phyloP scores from a whole-genome alignment of 2,113 vertebrate species.

The rabbit (Oryctolagus cuniculus) region DNA sequence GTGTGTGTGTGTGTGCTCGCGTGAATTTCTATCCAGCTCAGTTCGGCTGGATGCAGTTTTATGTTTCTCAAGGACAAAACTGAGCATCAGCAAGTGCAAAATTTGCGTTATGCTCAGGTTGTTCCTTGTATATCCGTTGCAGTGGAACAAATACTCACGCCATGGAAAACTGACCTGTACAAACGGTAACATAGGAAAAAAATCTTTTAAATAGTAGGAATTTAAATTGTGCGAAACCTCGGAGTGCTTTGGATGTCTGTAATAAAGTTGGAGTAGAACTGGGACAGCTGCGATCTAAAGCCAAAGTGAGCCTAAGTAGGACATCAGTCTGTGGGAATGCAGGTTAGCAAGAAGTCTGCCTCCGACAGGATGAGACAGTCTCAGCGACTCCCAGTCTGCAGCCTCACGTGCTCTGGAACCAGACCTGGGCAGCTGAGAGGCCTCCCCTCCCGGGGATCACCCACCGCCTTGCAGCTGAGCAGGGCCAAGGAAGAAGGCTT shows the following conservation, averaged over 20 bases:
- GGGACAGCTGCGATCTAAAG: not conserved
- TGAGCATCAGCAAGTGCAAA: not conserved
- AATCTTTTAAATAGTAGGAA: not conserved
- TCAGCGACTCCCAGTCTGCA: not conserved
- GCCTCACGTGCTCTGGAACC: not conserved
- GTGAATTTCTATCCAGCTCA: not conserved
- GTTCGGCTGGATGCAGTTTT: not conserved
- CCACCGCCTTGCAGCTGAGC: not conserved
- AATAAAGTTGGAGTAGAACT: not conserved
- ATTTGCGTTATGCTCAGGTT: not conserved
- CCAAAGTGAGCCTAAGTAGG: not conserved
- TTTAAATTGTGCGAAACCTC: not conserved
- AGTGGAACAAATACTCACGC: not conserved
- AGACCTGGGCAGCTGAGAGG: not conserved
- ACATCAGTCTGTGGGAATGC: not conserved
- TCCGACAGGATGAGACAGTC: not conserved
- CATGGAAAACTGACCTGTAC: not conserved
- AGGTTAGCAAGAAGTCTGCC: not conserved
- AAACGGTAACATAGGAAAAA: not conserved
- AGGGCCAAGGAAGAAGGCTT: constrained; percentile 12
- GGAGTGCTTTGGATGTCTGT: not conserved
- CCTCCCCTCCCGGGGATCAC: not conserved
- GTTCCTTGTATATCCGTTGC: not conserved
- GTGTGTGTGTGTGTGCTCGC: not conserved
- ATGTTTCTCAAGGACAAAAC: constrained; percentile 17